Base-by-base conservation (phyloP, 2,888 invertebrate genomes). In the Drosophila villosipedis region DNA sequence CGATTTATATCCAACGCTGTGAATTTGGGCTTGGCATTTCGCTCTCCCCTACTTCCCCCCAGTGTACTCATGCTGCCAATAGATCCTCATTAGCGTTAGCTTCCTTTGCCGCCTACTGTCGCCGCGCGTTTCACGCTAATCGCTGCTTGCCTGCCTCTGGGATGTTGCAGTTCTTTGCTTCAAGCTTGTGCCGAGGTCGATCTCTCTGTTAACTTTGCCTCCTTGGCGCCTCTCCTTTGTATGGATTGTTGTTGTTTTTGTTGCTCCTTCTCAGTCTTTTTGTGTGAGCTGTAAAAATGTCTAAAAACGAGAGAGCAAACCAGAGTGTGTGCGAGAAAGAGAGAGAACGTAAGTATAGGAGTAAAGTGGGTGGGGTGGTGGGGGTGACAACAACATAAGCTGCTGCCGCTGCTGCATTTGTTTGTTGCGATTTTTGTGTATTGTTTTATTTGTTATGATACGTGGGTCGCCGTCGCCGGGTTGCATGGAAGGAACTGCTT, bases 1-100 rank as follows among this genome's bases (percentile, higher is more conserved):
- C 96, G 98, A 96, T 99, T 99, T 96, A 99, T 98, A 95, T 99
- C 98, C 95, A 99, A 96, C 94, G 98, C 97, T 94, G 98, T 97
- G 95, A 96, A 99, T 95, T 98, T 99, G 94, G 97, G 96, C 96
- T 98, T 98, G 93, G 94, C 93, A 93, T 94, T 93, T 92, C 93
- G 93, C 93, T 94, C 94, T 93, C 93, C 94, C 93, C 93, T 93
- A 93, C 93, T 93, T 93, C 93, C 94, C 92, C 93, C 93, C 93
- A 93, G 92, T 93, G 94, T 94, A 92, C 93, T 94, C 94, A 94
- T 94, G 92, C 93, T 94, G 94, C 93, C 93, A 93, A 91, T 92
- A 93, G 93, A 93, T 93, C 94, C 93, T 94, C 94, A 94, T 94
- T 93, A 94, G 94, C 94, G 93, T 93, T 93, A 92, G 84, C 92